Evolutionary conservation across 2,113 vertebrate species (phyloP).

Genomic region (Spheniscus mendiculus): DNA sequence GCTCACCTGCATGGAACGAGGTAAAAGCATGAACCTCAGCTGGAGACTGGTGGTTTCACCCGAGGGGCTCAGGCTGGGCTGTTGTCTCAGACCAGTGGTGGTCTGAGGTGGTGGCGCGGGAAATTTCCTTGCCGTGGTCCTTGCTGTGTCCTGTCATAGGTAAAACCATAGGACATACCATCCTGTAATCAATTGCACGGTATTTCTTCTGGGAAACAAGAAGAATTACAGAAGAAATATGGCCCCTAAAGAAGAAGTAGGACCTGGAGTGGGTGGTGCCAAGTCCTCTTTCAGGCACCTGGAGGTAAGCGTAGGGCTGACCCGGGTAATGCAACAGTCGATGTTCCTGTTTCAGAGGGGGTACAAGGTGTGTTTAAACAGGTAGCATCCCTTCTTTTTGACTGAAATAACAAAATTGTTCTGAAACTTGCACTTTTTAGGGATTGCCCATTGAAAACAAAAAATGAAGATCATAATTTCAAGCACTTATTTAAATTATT

Average conservation of each 20-base stretch:
- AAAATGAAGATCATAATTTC: not conserved
- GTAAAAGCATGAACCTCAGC: too few relatives aligned
- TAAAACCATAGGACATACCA: accelerated
- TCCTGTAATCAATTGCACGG: accelerated
- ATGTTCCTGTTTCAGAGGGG: accelerated
- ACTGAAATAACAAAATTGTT: accelerated
- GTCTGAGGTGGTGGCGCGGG: not conserved
- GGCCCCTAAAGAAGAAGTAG: not conserved
- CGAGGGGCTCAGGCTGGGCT: not conserved
- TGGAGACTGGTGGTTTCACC: not conserved
- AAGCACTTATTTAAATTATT: not conserved
- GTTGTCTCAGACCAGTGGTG: not conserved
- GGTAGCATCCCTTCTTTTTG: too few relatives aligned
- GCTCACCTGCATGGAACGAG: accelerated
- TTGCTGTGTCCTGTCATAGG: accelerated
- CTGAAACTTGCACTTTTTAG: not conserved
- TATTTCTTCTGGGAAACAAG: not conserved
- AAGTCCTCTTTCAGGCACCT: not conserved
- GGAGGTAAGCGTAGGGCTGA: accelerated
- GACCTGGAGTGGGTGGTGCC: not conserved
- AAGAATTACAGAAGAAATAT: not conserved
- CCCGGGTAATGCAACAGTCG: accelerated
- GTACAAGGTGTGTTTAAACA: accelerated
- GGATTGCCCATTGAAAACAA: accelerated
- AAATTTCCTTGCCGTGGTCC: accelerated